Base-by-base conservation (phyloP, 2,113 vertebrate species). In the Platysteira castanea region DNA sequence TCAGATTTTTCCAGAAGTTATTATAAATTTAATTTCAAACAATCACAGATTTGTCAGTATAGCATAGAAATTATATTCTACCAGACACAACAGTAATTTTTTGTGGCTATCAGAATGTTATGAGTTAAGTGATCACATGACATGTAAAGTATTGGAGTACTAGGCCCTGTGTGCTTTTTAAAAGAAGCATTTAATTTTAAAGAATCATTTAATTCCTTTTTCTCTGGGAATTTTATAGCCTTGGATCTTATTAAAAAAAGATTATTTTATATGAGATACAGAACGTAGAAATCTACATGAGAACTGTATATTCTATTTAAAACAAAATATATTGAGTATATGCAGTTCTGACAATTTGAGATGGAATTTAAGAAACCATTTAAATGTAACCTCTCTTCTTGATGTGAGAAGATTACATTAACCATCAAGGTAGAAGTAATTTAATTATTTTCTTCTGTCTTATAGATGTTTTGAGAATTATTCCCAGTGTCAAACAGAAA, bases 391-490 rank as follows among this genome's bases (percentile, higher is more conserved):
- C 3, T 69, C 52, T 70, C 42, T 60, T 78, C 53, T 83, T 82
- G 56, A 75, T 52, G 11, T 19, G 31, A 84, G 9, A 52, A 84
- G 9, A 52, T 67, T 81, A 49, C 10, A 63, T 86, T 63, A 67
- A 31, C 33, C 19, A 70, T 68, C 56, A 68, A 19, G 1, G 47
- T n/a, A 89, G 52, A 89, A 75, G 15, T n/a, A 82, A 84, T 49
- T 79, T 93, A 91, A 73, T 89, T 73, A 8, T 60, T 94, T 92
- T 84, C n/a, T 68, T 95, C 35, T 89, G 20, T 13, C 85, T 89
- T 94, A 87, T 31, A 89, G 17, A 44, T 20, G 28, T 31, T 91
- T 89, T 49, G 37, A 89, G 60, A 74, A 80, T 75, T 91, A 31
- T 76, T 87, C 46, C 28, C 39, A 64, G 31, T 64, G 49, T 64